Evolutionary conservation across 2,113 vertebrate genomes (phyloP), one percentile per base, ranked within the genome.

Genomic region (Alouatta palliata): DNA sequence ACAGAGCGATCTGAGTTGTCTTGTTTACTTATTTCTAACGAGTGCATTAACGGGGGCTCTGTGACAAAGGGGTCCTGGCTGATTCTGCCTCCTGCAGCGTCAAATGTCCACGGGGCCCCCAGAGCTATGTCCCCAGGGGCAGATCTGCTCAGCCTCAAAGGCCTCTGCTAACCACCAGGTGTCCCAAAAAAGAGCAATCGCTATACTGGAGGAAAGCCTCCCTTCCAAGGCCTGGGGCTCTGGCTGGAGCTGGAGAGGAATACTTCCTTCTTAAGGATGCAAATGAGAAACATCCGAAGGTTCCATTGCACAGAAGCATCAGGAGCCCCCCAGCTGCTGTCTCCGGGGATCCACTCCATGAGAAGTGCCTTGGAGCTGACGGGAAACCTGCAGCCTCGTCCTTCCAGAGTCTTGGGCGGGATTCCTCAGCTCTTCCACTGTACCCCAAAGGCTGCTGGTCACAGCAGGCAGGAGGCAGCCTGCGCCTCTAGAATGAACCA

Each of bases 1-100:
- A 14, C 17, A 0, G 1, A 2, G 45, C 0, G 0, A 64, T 64
- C 61, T 2, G 40, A 13, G 21, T 4, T 2, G 0, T 3, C 54
- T 49, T 2, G 7, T 64, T 91, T 8, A 8, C 6, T 13, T 12
- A 10, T 19, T 7, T 49, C 23, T 11, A 68, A 68, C 0, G 20
- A 9, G 37, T 35, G 37, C 40, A n/a, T 32, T 1, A 3, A 5
- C 2, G 23, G 14, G 52, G 54, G 80, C 30, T 79, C 64, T 19
- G 37, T 77, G 68, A 70, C 27, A 12, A 37, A 19, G 52, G 45
- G 21, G 19, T 40, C 56, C 71, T 20, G 12, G 25, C 32, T 1
- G 0, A 37, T 5, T 52, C 87, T n/a, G 40, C 25, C 87, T 21
- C 17, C 14, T 6, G 64, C 37, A 23, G 11, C 79, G 21, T 30